phyloP scores from a whole-genome alignment of 2,113 vertebrate species.

The Leptocoma aspasia region DNA sequence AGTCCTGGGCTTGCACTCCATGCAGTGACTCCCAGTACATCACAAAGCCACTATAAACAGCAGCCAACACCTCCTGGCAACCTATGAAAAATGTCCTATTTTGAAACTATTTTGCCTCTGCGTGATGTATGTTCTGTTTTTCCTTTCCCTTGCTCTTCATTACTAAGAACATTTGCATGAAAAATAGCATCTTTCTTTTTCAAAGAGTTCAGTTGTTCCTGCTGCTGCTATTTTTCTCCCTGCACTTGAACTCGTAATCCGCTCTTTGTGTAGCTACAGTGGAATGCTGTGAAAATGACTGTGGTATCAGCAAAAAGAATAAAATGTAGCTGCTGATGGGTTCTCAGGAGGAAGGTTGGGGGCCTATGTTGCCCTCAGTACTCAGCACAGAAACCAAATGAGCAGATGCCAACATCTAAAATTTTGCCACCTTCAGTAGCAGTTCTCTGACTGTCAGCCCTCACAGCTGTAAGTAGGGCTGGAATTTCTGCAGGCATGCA shows the following conservation, averaged over 20 bases:
- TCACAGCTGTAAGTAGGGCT: background rate
- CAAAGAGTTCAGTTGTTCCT: slow-evolving; percentile 27
- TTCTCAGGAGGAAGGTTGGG: background rate
- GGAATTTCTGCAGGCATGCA: background rate
- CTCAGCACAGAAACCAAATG: background rate
- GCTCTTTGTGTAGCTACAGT: background rate
- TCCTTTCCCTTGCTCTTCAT: slow-evolving; percentile 25
- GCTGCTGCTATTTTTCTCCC: background rate
- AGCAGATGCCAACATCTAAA: background rate
- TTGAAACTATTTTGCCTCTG: slow-evolving; percentile 45
- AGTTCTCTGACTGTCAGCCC: background rate
- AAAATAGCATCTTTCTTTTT: slow-evolving; percentile 33
- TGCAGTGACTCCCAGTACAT: background rate
- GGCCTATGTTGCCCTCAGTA: background rate
- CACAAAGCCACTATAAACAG: background rate
- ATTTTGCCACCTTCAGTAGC: background rate
- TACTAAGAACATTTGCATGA: slow-evolving; percentile 57
- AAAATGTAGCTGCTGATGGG: background rate
- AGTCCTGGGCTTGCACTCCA: background rate
- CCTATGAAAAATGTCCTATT: slow-evolving; percentile 27
- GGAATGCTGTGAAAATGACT: slow-evolving; percentile 2
- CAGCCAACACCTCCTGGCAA: background rate
- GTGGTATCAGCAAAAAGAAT: background rate
- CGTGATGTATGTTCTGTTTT: slow-evolving; percentile 20
- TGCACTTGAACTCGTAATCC: slow-evolving; percentile 28